A percentile compares a stretch with the other conserved stretches of the same genome.
These are phyloP conservation scores for Lophotis ruficrista DNA, from an alignment of 2,113 vertebrate genomes.

Conservation along the genomic window DNA sequence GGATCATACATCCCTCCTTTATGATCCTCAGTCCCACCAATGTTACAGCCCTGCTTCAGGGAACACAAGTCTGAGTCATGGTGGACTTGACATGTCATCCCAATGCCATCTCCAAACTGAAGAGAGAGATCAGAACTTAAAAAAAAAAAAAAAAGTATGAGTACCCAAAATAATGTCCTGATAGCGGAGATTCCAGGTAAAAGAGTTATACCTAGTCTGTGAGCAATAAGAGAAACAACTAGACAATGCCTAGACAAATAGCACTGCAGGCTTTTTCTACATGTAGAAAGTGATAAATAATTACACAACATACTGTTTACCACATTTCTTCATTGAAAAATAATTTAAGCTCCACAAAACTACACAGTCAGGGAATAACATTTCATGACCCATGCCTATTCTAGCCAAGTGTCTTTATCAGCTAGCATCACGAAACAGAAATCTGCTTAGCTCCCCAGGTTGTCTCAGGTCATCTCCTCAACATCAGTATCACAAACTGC, in stretches of 20 bases:
- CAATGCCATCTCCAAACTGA: background rate
- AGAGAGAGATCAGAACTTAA: background rate
- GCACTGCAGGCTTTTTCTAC: background rate
- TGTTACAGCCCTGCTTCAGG: background rate
- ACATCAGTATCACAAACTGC: background rate
- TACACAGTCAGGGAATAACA: background rate
- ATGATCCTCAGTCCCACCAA: background rate
- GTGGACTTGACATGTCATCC: background rate
- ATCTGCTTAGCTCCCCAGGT: background rate
- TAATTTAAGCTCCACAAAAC: background rate
- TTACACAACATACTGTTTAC: background rate
- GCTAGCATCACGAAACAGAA: background rate
- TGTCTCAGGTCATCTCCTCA: background rate
- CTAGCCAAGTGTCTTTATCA: background rate
- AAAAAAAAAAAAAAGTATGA: background rate
- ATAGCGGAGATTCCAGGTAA: background rate
- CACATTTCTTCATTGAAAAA: background rate
- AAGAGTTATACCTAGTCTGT: background rate
- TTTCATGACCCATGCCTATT: background rate
- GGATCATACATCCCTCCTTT: background rate
- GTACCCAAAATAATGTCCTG: background rate
- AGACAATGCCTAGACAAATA: background rate
- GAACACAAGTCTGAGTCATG: background rate
- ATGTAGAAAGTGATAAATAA: background rate
- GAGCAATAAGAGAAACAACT: background rate